Evolutionary conservation across 1,140 invertebrate genomes (phyloP).

Genomic region (Gonioctena quinquepunctata): DNA sequence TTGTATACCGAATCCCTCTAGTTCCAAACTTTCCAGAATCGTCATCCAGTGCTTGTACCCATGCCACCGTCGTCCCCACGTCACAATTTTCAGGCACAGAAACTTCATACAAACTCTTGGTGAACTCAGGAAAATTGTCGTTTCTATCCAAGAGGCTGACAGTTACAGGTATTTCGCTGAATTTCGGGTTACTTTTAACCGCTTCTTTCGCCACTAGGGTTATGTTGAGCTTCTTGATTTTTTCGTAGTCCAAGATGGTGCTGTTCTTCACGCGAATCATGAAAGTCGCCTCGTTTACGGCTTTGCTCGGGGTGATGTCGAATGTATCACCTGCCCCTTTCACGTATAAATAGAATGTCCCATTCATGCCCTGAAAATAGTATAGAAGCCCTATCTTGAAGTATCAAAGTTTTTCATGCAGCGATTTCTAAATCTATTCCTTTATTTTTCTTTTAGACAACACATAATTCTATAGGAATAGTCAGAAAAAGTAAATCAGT

Average conservation of each 20-base stretch:
- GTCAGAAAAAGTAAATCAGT: too few species aligned
- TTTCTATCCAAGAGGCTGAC: slow-evolving; percentile 89
- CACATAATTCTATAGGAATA: too few species aligned
- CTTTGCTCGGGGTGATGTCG: slow-evolving; percentile 84
- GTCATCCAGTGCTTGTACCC: slow-evolving; percentile 79
- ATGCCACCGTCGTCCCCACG: slow-evolving; percentile 78
- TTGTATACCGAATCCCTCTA: slow-evolving; percentile 84
- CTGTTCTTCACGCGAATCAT: slow-evolving; percentile 87
- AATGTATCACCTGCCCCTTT: slow-evolving; percentile 83
- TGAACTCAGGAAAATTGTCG: slow-evolving; percentile 92
- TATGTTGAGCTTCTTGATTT: slow-evolving; percentile 78
- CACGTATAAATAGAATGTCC: slow-evolving; percentile 83
- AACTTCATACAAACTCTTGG: slow-evolving; percentile 75
- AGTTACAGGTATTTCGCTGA: slow-evolving; percentile 75
- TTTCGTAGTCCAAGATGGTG: slow-evolving; percentile 83
- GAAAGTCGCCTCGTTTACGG: slow-evolving; percentile 91
- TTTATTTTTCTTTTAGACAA: too few species aligned
- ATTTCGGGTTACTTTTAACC: slow-evolving; percentile 71
- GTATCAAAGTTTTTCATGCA: too few species aligned
- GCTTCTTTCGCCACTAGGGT: slow-evolving; percentile 85
- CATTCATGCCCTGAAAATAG: slow-evolving; percentile 81
- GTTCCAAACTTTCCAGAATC: slow-evolving; percentile 88
- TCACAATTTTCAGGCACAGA: slow-evolving; percentile 82
- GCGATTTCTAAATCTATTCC: too few species aligned
- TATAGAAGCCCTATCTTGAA: too few species aligned